Base-by-base conservation (phyloP, 2,797 vertebrate species). In the Graptemys geographica region DNA sequence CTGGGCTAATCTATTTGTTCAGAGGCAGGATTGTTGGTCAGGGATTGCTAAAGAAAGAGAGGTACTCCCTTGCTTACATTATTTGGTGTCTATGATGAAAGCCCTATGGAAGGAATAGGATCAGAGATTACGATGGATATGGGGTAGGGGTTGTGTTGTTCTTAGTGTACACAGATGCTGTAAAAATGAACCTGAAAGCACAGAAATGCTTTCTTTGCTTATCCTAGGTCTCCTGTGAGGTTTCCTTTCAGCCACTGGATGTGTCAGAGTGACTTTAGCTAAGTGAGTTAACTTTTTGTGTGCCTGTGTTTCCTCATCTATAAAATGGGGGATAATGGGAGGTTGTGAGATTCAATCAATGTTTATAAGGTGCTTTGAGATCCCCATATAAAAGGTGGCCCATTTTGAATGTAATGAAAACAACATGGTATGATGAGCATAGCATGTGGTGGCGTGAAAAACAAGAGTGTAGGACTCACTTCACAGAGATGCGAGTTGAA, bases 211-310 rank as follows among this genome's bases (percentile, higher is more conserved):
- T 7, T 9, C 84, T 94, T 86, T 57, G n/a, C 2, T 16, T 49
- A 37, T 19, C 82, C 83, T 93, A 72, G 51, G 33, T 28, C 90
- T 74, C 86, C 44, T 85, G n/a, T 33, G 62, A 62, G 86, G 86
- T 91, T 94, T 72, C 53, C 5, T 55, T 87, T 94, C 81, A 84
- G 92, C 15, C 28, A 92, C 19, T 65, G 93, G 82, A 72, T 41
- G 31, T 93, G 90, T 87, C 44, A 80, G 76, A 78, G 72, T 91
- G 78, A 84, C 90, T 94, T 88, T 82, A 93, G 47, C 79, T 91
- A 80, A 8, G 47, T 37, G 53, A 94, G 57, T 89, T 88, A 85
- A 83, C 72, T 96, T 96, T 5, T 95, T 97, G 90, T 86, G n/a
- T 92, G 47, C 47, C 93, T 97, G 94, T 87, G 0, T 94, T 89